Percentiles rank a stretch among this genome's conserved stretches.
Conservation (phyloP, 1,140 invertebrate genomes). For the Coelopa frigida region DNA sequence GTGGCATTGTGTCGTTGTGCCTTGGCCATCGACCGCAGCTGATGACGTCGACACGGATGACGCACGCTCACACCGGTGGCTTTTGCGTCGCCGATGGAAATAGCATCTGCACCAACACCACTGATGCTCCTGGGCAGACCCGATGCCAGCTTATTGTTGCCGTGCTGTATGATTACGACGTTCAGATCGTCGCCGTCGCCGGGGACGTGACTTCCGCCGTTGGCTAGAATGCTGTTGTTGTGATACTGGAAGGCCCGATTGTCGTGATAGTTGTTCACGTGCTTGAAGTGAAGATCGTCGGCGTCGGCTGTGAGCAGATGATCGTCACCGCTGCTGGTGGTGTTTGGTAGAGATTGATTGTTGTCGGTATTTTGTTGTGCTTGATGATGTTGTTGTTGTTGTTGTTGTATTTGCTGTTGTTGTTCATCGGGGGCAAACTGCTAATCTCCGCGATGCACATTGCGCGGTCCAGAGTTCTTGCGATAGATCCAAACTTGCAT, state of each 20-base stretch:
- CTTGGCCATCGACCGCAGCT: slow-evolving; percentile 12
- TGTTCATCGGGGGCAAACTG: slow-evolving; percentile 50
- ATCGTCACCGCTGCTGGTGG: slow-evolving; percentile 39
- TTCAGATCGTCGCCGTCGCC: slow-evolving; percentile 2
- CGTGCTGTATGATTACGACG: slow-evolving; percentile 12
- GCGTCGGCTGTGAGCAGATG: slow-evolving; percentile 35
- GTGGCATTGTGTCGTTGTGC: slow-evolving; percentile 40
- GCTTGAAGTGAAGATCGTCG: slow-evolving; percentile 34
- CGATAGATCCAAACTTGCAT: slow-evolving; percentile 59
- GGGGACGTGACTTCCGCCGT: neutral
- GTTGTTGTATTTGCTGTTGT: slow-evolving; percentile 30
- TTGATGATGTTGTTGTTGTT: slow-evolving; percentile 15
- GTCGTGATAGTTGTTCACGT: slow-evolving; percentile 29
- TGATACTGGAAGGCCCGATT: slow-evolving; percentile 41
- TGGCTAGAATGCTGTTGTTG: slow-evolving; percentile 28
- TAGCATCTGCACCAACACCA: neutral
- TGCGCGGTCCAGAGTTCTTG: slow-evolving; percentile 53
- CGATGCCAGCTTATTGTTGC: slow-evolving; percentile 15
- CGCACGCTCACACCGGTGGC: neutral
- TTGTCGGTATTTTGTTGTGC: slow-evolving; percentile 33
- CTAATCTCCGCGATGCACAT: slow-evolving; percentile 57
- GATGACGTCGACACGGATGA: neutral
- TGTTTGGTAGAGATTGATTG: slow-evolving; percentile 33
- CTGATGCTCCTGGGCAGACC: neutral
- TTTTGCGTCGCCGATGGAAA: too few species aligned